Evolutionary conservation across 35 echinoderm and acorn worm species (phyloP).

Genomic region (Apostichopus japonicus): DNA sequence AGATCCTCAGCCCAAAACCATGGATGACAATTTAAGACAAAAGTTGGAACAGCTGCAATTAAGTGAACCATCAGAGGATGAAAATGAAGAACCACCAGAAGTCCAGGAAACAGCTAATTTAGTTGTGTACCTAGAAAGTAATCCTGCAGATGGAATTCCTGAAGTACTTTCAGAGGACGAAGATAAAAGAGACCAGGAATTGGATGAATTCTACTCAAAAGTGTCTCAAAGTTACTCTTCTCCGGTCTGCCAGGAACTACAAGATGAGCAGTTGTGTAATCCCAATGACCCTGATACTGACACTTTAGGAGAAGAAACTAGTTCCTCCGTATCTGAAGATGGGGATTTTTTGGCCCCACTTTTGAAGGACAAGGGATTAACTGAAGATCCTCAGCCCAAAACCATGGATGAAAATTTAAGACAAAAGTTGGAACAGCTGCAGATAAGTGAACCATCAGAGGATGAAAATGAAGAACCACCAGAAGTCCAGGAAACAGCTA

Average conservation of each 20-base stretch:
- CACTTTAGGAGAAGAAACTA: no score
- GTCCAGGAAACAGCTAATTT: background rate
- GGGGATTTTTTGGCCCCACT: constrained; percentile 15
- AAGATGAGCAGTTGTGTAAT: background rate
- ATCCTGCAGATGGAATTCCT: background rate
- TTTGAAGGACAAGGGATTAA: background rate
- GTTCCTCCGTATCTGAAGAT: background rate
- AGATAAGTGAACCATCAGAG: background rate
- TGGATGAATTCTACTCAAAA: no score
- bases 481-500: background rate
- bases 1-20: background rate
- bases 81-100: background rate
- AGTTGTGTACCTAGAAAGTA: background rate
- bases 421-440: background rate
- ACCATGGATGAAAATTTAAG: constrained; percentile 8
- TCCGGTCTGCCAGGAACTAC: background rate
- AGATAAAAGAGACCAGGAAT: no score
- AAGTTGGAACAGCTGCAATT: background rate
- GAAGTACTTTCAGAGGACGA: background rate
- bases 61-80: background rate
- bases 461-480: background rate
- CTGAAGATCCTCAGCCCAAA: background rate
- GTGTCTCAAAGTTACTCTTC: no score
- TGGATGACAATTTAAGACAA: background rate
- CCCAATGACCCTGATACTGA: background rate